Evolutionary conservation across 2,797 vertebrate species (phyloP).

Genomic region (Pogoniulus pusillus): DNA sequence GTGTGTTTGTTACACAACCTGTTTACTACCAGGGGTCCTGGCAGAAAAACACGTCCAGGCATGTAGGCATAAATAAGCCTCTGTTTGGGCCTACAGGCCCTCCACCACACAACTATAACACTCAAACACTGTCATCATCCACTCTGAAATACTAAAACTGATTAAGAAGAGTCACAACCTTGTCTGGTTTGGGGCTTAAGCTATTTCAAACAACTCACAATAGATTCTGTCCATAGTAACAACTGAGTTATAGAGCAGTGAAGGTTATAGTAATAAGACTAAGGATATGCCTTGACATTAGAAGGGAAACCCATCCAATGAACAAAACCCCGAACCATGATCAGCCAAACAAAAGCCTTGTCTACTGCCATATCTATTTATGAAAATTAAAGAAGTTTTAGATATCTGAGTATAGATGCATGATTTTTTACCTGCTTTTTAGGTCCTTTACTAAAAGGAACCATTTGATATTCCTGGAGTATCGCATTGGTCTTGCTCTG

Average conservation of each 20-base stretch:
- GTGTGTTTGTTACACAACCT: no score
- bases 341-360: neutral
- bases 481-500: neutral
- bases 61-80: no score
- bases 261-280: neutral
- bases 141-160: neutral
- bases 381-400: neutral
- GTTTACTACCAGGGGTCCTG: no score
- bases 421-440: neutral
- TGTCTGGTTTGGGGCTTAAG: neutral
- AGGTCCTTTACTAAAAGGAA: neutral
- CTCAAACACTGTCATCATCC: neutral
- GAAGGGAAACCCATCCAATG: no score
- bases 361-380: neutral
- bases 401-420: neutral
- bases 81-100: no score
- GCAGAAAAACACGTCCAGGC: no score
- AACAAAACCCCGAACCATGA: neutral
- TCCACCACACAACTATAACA: no score
- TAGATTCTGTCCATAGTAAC: neutral
- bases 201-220: neutral
- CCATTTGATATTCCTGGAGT: neutral
- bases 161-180: neutral
- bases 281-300: neutral
- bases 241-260: neutral